Evolutionary conservation across 2,797 vertebrate genomes (phyloP), one percentile per base, ranked within the genome.

Genomic region (Hippopotamyrus pictus): DNA sequence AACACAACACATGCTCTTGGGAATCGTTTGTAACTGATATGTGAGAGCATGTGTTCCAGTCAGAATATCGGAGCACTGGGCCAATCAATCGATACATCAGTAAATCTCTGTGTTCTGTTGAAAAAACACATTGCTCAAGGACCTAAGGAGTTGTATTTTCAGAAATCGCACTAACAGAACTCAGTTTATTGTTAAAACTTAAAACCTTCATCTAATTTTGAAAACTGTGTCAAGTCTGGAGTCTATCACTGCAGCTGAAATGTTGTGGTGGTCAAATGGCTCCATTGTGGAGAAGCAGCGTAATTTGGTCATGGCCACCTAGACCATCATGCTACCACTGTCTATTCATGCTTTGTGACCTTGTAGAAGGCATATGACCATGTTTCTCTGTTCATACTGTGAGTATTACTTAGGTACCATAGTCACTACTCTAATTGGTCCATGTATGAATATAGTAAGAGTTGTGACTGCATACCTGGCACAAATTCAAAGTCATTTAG

Each of bases 401-500:
- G 2, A 29, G 73, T 41, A 79, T 37, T 19, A 41, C 33, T 76
- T 1, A 41, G 69, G 69, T 41, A 79, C 37, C 73, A 41, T 5
- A 44, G 73, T n/a, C 73, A 19, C 17, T n/a, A 19, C 73, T 79
- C 17, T 79, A 44, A 79, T 44, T 3, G 17, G 19, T 79, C 73
- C 37, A 14, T 44, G 37, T 79, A 19, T n/a, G 73, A 79, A 79
- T n/a, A n/a, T n/a, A 79, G 37, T 79, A 79, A 79, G 11, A 69
- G 29, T 29, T 33, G 65, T 33, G 65, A 33, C 25, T 44, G 37
- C 37, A 79, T 79, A 79, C 14, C 19, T 79, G 37, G 14, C 37
- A 79, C 37, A 79, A 41, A 76, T 76, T 76, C 69, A 76, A 76
- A 79, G 37, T 79, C 73, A 79, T 79, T 79, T 79, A 41, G 37